phyloP scores from a whole-genome alignment of 2,888 invertebrate genomes.

The Lithosia quadra region DNA sequence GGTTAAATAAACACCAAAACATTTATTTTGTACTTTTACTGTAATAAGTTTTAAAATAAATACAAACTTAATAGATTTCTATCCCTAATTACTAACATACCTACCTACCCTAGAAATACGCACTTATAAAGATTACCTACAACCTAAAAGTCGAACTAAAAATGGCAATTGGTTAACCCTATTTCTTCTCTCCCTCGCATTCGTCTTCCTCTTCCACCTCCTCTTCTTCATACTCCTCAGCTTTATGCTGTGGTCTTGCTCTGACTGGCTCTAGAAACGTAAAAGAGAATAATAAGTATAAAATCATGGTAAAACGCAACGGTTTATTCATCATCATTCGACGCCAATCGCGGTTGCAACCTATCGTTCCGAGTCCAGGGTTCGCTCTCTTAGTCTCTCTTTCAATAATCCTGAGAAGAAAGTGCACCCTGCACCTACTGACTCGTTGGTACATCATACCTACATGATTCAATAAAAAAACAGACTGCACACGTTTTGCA shows the following conservation, averaged over 20 bases:
- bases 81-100: slow-evolving; percentile 36
- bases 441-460: too few species aligned
- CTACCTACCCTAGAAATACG: slow-evolving; percentile 45
- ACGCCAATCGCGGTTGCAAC: too few species aligned
- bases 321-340: too few species aligned
- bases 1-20: slow-evolving; percentile 13
- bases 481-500: too few species aligned
- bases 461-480: too few species aligned
- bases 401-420: too few species aligned
- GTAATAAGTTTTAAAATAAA: slow-evolving; percentile 21
- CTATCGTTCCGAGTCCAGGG: too few species aligned
- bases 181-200: slow-evolving; percentile 60
- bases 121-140: slow-evolving; percentile 44
- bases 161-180: slow-evolving; percentile 54
- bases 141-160: slow-evolving; percentile 49
- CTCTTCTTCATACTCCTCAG: slow-evolving; percentile 51
- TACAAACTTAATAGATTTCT: slow-evolving; percentile 21
- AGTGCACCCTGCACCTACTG: too few species aligned
- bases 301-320: neutral
- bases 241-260: slow-evolving; percentile 57
- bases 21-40: slow-evolving; percentile 19
- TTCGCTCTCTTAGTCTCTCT: too few species aligned
- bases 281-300: neutral
- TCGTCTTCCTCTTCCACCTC: slow-evolving; percentile 55
- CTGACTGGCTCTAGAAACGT: slow-evolving; percentile 63